Percentiles rank a stretch among this genome's conserved stretches.
phyloP scores from a whole-genome alignment of 2,797 vertebrate genomes.

The Pitangus sulphuratus region DNA sequence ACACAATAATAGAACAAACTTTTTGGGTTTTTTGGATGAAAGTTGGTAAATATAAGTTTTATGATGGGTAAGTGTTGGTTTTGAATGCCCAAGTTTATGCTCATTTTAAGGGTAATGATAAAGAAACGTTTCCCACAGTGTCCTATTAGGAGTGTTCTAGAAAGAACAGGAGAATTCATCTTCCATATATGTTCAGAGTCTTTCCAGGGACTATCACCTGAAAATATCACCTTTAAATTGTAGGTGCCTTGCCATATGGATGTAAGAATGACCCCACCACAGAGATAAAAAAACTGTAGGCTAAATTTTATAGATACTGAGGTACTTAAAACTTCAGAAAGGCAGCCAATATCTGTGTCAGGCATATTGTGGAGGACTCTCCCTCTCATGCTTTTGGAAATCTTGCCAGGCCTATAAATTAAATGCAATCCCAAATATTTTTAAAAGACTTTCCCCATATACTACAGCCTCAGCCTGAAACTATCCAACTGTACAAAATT shows the following conservation, averaged over 20 bases:
- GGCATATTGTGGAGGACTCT: neutral
- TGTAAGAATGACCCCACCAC: neutral
- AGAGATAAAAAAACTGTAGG: neutral
- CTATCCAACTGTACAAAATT: neutral
- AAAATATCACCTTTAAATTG: neutral
- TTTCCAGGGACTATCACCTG: neutral
- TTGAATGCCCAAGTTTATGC: neutral
- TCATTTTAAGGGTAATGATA: neutral
- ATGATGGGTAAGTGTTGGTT: neutral
- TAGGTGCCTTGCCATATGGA: neutral
- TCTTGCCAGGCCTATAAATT: neutral
- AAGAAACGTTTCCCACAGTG: neutral
- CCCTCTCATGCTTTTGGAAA: neutral
- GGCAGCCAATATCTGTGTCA: neutral
- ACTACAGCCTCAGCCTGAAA: neutral
- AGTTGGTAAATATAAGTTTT: neutral
- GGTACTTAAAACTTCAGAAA: neutral
- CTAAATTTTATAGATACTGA: neutral
- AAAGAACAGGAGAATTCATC: neutral
- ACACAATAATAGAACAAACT: constrained; percentile 8
- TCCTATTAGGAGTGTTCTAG: neutral
- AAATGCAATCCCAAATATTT: neutral
- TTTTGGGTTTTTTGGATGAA: neutral
- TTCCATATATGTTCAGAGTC: neutral
- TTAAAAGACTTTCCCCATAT: neutral